These are phyloP conservation scores for Spongilla lacustris DNA, from an alignment of 37 sponge, comb jelly and placozoan species.

Conservation along the genomic window DNA sequence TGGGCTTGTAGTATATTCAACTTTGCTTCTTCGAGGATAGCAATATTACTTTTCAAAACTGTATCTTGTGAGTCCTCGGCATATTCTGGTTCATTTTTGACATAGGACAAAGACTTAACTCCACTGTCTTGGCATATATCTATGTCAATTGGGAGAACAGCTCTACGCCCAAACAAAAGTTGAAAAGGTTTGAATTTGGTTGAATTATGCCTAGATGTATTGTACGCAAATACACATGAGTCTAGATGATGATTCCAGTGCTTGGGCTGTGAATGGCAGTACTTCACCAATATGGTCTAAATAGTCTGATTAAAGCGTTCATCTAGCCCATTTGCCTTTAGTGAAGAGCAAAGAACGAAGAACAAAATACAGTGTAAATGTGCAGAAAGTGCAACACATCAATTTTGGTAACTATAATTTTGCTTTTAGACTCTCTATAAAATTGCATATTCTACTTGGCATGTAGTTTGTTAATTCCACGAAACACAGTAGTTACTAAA, in stretches of 20 bases:
- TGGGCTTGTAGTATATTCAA: conserved; percentile 1
- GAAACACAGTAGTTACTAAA: no score
- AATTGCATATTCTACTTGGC: no score
- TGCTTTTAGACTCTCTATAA: no score
- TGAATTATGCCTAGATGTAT: conserved; percentile 74
- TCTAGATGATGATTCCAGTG: conserved; percentile 48
- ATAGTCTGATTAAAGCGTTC: conserved; percentile 71
- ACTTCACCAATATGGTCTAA: conserved; percentile 69
- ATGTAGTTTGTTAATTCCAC: no score
- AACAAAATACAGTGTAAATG: no score
- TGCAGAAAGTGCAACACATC: no score
- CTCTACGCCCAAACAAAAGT: conserved; percentile 67
- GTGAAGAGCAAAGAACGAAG: no score
- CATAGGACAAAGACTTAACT: no score
- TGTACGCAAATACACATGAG: no score
- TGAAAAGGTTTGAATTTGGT: conserved; percentile 70
- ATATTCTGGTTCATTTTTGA: conserved; percentile 10
- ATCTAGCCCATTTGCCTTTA: no score
- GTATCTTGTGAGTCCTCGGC: not conserved
- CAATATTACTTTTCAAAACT: not conserved
- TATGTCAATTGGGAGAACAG: conserved; percentile 59
- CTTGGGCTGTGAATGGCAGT: conserved; percentile 29
- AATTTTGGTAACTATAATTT: no score
- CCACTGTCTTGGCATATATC: conserved; percentile 31
- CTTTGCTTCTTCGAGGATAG: not conserved